A percentile compares a stretch with the other conserved stretches of the same genome.
Conservation (phyloP, 2,113 vertebrate genomes). For the Gavia stellata region DNA sequence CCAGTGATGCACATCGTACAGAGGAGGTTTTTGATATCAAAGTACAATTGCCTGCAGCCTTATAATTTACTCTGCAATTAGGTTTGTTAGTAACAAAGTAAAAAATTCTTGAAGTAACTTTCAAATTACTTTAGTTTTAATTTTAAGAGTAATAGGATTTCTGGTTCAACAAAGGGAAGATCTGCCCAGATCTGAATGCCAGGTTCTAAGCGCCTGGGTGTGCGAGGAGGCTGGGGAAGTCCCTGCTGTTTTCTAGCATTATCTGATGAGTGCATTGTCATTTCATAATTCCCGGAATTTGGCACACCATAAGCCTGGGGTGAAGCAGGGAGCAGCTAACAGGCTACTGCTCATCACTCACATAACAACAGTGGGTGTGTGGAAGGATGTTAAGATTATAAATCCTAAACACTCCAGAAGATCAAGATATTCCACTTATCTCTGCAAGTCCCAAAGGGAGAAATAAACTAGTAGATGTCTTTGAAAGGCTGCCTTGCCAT, state of each 20-base stretch:
- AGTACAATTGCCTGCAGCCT: background rate
- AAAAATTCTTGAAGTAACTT: background rate
- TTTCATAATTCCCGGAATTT: conserved; percentile 57
- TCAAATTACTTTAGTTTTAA: background rate
- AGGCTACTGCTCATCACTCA: conserved; percentile 16
- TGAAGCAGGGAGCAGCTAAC: conserved; percentile 29
- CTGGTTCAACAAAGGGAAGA: background rate
- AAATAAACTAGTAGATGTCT: conserved; percentile 8
- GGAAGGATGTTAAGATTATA: conserved; percentile 51
- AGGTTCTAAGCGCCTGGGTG: background rate
- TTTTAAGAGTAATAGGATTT: background rate
- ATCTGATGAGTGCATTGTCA: conserved; percentile 43
- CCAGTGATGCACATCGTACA: background rate
- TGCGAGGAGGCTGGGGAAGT: background rate
- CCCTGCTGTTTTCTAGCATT: background rate
- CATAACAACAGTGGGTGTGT: background rate
- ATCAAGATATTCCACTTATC: conserved; percentile 44
- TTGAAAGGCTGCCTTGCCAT: conserved; percentile 7
- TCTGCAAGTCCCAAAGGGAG: background rate
- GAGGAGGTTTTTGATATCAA: background rate
- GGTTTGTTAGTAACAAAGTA: background rate
- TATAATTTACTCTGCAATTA: background rate
- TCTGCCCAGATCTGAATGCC: background rate
- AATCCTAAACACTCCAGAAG: conserved; percentile 35
- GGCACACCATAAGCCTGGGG: background rate